These are phyloP conservation scores for Pachyseris speciosa DNA, from an alignment of 64 coral and sea anemone genomes.

Conservation along the genomic window DNA sequence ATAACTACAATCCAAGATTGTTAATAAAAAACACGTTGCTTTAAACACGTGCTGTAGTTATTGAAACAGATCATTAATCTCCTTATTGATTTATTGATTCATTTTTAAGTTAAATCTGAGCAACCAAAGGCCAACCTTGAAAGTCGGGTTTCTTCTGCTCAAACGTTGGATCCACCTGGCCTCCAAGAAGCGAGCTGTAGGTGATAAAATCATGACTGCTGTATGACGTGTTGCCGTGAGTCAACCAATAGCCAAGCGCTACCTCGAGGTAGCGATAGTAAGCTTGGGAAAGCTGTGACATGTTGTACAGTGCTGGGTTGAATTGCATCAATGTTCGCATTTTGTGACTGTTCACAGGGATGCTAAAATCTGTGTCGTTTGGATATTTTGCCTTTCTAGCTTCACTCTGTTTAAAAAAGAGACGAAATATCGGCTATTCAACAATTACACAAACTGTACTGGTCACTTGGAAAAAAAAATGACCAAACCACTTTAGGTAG, in stretches of 20 bases:
- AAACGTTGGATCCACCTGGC: slow-evolving; percentile 55
- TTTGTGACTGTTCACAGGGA: slow-evolving; percentile 78
- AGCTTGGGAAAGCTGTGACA: slow-evolving; percentile 57
- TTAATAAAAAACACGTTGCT: no score
- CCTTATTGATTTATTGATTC: no score
- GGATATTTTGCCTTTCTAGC: slow-evolving; percentile 72
- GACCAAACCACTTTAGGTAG: no score
- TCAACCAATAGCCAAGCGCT: slow-evolving; percentile 80
- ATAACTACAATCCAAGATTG: no score
- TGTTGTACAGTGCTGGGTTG: slow-evolving; percentile 70
- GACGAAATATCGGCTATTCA: background rate
- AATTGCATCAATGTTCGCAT: slow-evolving; percentile 71
- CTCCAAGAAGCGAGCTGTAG: slow-evolving; percentile 69
- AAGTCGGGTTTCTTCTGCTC: slow-evolving; percentile 34
- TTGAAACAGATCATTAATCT: no score
- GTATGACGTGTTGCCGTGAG: slow-evolving; percentile 74
- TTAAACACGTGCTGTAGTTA: no score
- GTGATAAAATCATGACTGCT: slow-evolving; percentile 63
- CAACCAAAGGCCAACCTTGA: no score
- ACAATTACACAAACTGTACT: background rate
- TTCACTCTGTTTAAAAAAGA: slow-evolving; percentile 73
- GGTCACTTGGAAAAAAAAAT: no score
- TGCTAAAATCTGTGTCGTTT: slow-evolving; percentile 66
- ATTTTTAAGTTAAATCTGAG: no score
- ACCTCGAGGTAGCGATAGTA: slow-evolving; percentile 93